Evolutionary conservation across 1,140 invertebrate genomes (phyloP).

Genomic region (Helicoverpa zea): DNA sequence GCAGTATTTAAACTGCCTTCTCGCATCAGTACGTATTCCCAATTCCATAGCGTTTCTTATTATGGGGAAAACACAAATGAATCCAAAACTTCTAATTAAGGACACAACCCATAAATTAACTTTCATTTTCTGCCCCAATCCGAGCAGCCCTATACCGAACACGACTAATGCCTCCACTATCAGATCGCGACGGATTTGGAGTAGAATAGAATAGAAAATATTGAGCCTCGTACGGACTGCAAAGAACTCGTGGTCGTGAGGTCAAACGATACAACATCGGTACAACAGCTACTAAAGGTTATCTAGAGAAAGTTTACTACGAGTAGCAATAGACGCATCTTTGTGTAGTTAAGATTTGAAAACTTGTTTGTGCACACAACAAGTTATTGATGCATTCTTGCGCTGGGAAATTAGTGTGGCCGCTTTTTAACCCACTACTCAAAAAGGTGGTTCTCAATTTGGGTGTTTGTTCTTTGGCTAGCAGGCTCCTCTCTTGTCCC

Average conservation of each 20-base stretch:
- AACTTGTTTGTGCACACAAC: constrained; percentile 5
- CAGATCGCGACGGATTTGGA: constrained; percentile 45
- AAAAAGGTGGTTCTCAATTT: too few species aligned
- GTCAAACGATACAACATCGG: constrained; percentile 56
- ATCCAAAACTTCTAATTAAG: constrained; percentile 25
- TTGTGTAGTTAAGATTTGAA: constrained; percentile 44
- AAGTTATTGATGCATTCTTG: constrained; percentile 2
- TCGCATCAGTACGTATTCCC: not conserved
- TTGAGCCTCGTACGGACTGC: constrained; percentile 28
- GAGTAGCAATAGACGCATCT: constrained; percentile 55
- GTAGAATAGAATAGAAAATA: constrained; percentile 45
- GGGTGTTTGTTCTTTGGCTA: not conserved
- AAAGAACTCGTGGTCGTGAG: constrained; percentile 48
- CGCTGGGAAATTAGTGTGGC: not conserved
- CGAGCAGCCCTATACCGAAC: not conserved
- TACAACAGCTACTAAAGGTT: constrained; percentile 57
- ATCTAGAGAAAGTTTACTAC: constrained; percentile 60
- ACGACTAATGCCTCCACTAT: constrained; percentile 30
- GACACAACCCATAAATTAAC: constrained; percentile 25
- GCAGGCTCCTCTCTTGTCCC: not conserved
- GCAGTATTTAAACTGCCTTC: not conserved
- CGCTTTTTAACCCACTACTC: not conserved
- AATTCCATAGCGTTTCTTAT: not conserved
- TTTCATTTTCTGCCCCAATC: constrained; percentile 25
- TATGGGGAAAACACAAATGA: not conserved